Evolutionary conservation across 2,888 invertebrate genomes (phyloP).

Genomic region (Siphlonurus alternatus): DNA sequence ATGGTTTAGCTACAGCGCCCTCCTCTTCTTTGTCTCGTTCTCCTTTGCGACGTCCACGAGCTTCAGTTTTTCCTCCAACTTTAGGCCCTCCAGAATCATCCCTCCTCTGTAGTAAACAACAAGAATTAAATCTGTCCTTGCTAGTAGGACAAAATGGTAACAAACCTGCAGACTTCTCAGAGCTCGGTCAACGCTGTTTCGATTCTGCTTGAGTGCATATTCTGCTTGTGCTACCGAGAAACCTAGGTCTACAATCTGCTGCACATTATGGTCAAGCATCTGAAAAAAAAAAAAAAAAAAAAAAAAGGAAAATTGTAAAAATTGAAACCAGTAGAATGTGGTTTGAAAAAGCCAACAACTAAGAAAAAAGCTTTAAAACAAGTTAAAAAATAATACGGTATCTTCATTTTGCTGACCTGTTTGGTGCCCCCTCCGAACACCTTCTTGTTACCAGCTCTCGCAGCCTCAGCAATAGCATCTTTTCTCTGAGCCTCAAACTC

Average conservation of each 20-base stretch:
- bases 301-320: too few species aligned
- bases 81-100: conserved; percentile 20
- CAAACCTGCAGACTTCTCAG: conserved; percentile 42
- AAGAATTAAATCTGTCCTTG: too few species aligned
- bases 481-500: conserved; percentile 82
- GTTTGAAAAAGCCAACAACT: too few species aligned
- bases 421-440: conserved; percentile 28
- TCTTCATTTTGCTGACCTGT: conserved; percentile 11
- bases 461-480: conserved; percentile 78
- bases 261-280: conserved; percentile 55
- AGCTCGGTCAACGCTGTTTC: conserved; percentile 58
- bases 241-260: conserved; percentile 64
- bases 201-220: conserved; percentile 47
- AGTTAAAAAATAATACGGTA: too few species aligned
- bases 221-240: conserved; percentile 61
- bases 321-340: too few species aligned
- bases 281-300: conserved; percentile 22
- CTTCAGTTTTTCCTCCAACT: conserved; percentile 13
- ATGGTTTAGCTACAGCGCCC: conserved; percentile 43
- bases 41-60: conserved; percentile 20
- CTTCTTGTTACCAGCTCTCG: conserved; percentile 31
- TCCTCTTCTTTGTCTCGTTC: conserved; percentile 16
- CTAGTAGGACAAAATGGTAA: too few species aligned
- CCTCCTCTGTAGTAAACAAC: conserved; percentile 16
- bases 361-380: too few species aligned